Base-by-base conservation (phyloP, 2,797 vertebrate genomes). In the Paratrypauchen microcephalus region DNA sequence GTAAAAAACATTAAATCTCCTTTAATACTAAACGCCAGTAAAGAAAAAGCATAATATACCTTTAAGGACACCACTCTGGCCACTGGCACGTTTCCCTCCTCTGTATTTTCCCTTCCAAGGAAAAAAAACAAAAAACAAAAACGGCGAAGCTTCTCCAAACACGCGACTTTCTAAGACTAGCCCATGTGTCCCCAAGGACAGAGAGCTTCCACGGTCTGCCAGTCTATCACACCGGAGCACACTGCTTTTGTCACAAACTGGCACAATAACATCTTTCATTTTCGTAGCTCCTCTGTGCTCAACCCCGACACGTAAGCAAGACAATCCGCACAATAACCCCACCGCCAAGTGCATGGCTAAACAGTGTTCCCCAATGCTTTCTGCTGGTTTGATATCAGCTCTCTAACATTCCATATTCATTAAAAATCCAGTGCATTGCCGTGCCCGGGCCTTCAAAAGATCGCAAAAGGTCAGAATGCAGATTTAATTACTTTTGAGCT, bases 211-310 rank as follows among this genome's bases (percentile, higher is more conserved):
- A 86, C 74, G 83, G 81, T 84, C 86, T 89, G 89, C 83, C 86
- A 88, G 89, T 88, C 88, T 84, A 84, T 90, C 86, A 87, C 90
- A 86, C 80, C 82, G 84, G 75, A 87, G 87, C 85, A 88, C 84
- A 72, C 85, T 74, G 86, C 86, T 80, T 89, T 88, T 85, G 88
- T 91, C 88, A 91, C 90, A 89, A 87, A 91, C 87, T 88, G 89
- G 86, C 87, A 89, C 85, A 87, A 85, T 71, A 87, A 87, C 87
- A 88, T 90, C 86, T 84, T 85, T 91, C 83, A 87, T 87, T 86
- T 76, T 75, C 71, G 80, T 63, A 73, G 87, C 85, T 85, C 86
- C 83, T 80, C 84, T 81, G 81, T 52, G 80, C 79, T 86, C 77
- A 18, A 66, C 74, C 65, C 80, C 75, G 72, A 80, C 71, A 71